A percentile compares a stretch with the other conserved stretches of the same genome.
phyloP scores from a whole-genome alignment of 2,113 vertebrate genomes.

The Poeciliopsis occidentalis region DNA sequence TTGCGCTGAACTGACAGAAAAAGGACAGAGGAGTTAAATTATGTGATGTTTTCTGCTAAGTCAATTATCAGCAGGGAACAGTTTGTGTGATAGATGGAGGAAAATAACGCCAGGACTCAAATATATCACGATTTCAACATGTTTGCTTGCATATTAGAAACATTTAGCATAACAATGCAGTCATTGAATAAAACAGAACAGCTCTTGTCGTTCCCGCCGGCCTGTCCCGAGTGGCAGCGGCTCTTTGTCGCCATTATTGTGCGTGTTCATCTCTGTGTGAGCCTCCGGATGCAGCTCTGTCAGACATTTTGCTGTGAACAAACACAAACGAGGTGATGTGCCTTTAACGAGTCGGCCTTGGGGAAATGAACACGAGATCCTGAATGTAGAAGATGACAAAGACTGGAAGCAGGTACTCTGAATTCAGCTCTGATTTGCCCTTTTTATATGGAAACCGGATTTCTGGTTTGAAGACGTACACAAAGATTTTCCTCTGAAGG shows the following conservation, averaged over 20 bases:
- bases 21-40: conserved; percentile 4
- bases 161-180: conserved; percentile 23
- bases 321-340: conserved; percentile 22
- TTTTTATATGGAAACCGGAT: conserved; percentile 14
- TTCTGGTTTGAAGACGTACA: neutral
- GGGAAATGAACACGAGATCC: conserved; percentile 43
- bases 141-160: conserved; percentile 14
- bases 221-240: conserved; percentile 26
- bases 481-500: conserved; percentile 7
- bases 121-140: conserved; percentile 9
- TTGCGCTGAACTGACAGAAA: conserved; percentile 32
- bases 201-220: conserved; percentile 10
- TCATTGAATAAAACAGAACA: conserved; percentile 12
- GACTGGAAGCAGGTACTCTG: neutral
- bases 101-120: neutral
- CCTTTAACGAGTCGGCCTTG: neutral
- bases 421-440: conserved; percentile 49
- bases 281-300: conserved; percentile 43
- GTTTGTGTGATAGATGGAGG: neutral
- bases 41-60: conserved; percentile 19
- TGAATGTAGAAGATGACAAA: conserved; percentile 15
- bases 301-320: conserved; percentile 47
- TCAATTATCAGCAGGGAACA: conserved; percentile 19
- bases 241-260: conserved; percentile 27
- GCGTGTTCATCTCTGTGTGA: conserved; percentile 27